These are phyloP conservation scores for Hypolimnas misippus DNA, from an alignment of 2,888 invertebrate species.

Conservation along the genomic window DNA sequence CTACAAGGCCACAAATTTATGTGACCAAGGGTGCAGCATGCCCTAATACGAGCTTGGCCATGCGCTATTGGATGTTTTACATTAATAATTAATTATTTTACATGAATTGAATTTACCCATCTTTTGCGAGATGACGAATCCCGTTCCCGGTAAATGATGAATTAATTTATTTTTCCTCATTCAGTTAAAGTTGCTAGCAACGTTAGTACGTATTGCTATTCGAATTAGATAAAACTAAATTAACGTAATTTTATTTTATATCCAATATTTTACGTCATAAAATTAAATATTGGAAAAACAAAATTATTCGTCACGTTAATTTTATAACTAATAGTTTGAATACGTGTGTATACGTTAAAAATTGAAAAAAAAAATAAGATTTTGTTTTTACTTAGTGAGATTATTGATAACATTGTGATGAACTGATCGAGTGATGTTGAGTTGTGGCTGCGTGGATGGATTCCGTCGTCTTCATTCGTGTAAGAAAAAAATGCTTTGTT, in stretches of 20 bases:
- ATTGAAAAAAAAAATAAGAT: no score
- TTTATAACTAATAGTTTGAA: no score
- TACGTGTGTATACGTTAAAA: no score
- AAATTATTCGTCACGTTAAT: neutral
- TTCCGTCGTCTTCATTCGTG: constrained; percentile 48
- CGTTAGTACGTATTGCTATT: constrained; percentile 1
- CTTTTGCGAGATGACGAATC: constrained; percentile 46
- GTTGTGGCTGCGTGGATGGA: constrained; percentile 51
- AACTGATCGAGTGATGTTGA: constrained; percentile 41
- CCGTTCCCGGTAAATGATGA: constrained; percentile 46
- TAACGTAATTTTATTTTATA: neutral
- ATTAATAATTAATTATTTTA: neutral
- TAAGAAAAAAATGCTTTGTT: constrained; percentile 43
- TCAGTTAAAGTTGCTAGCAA: constrained; percentile 27
- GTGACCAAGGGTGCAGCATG: no score
- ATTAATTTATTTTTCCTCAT: constrained; percentile 45
- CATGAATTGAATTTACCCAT: constrained; percentile 27
- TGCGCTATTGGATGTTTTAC: neutral
- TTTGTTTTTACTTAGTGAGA: neutral
- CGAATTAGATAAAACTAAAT: neutral
- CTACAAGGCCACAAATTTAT: no score
- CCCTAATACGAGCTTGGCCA: no score
- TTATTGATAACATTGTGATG: constrained; percentile 1
- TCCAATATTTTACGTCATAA: neutral
- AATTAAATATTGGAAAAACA: constrained; percentile 1